Conservation (phyloP, 2,888 invertebrate genomes). For the Rutpela maculata region DNA sequence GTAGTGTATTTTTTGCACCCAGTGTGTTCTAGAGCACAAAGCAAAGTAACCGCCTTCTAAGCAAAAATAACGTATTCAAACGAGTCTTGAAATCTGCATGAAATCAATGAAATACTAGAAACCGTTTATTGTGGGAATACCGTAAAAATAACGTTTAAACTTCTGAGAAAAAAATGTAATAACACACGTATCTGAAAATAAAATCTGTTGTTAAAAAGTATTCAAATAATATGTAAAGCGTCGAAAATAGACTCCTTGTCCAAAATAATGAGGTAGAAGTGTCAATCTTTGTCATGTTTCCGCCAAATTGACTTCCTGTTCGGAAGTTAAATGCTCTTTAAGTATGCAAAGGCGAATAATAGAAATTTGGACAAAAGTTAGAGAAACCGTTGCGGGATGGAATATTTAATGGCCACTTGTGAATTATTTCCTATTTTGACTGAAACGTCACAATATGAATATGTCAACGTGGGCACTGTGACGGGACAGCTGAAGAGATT, state of each 20-base stretch:
- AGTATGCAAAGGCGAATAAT: conserved; percentile 54
- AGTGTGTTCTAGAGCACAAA: background rate
- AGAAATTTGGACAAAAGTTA: conserved; percentile 51
- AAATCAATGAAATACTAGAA: background rate
- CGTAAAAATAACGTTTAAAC: background rate
- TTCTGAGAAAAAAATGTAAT: background rate
- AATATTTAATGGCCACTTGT: conserved; percentile 53
- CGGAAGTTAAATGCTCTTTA: conserved; percentile 50
- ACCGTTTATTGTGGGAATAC: background rate
- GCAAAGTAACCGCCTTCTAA: conserved; percentile 11
- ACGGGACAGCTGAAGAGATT: conserved; percentile 49
- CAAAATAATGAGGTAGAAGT: conserved; percentile 64
- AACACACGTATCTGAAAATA: conserved; percentile 25
- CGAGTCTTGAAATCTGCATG: background rate
- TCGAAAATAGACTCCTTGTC: conserved; percentile 46
- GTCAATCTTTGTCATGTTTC: conserved; percentile 67
- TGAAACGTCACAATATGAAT: conserved; percentile 65
- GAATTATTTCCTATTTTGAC: conserved; percentile 65
- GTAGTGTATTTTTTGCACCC: background rate
- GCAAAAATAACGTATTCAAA: background rate
- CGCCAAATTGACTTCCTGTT: conserved; percentile 66
- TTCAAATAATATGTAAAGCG: conserved; percentile 49
- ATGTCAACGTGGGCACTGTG: conserved; percentile 59
- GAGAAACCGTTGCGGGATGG: conserved; percentile 49
- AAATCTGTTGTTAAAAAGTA: conserved; percentile 38